Base-by-base conservation (phyloP, 2,888 invertebrate species). In the Clitarchus hookeri region DNA sequence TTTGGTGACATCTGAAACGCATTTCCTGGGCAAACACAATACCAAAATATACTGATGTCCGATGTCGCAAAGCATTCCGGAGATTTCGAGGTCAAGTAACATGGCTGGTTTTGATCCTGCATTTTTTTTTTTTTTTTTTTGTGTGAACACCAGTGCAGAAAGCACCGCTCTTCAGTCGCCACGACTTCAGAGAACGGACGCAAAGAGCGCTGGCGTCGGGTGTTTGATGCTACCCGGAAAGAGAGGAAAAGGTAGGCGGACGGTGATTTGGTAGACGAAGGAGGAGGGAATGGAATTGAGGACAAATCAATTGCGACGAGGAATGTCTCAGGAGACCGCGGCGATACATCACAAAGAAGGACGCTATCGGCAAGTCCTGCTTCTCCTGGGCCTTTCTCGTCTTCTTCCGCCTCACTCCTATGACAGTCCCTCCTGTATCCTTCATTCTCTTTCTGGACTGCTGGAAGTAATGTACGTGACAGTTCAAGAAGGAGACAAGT, bases 221-320 rank as follows among this genome's bases (percentile, higher is more conserved):
- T 9, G 65, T n/a, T 19, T 2, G n/a, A 23, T 6, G 65, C 16
- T 23, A 11, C 65, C 16, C 8, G 19, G 65, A 23, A 16, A 65
- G 65, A 65, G 65, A 65, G 16, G 65, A 19, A 19, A 65, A 65
- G 65, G 19, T n/a, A 23, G 65, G 16, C n/a, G 11, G 48, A 65
- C 65, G n/a, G n/a, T n/a, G 16, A 8, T 65, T 65, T 65, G 8
- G 65, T 16, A 23, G 65, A n/a, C 11, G n/a, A 8, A 65, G 65
- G 65, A 16, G n/a, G 23, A 2, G n/a, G 16, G n/a, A 19, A 23
- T 8, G n/a, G 65, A 23, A n/a, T 65, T n/a, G 65, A 65, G n/a
- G 44, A 82, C 82, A 82, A 82, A 82, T 82, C 82, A 82, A 82
- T 82, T 82, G 82, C 82, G 82, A 82, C 82, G 82, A 44, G 44